Evolutionary conservation across 2,888 invertebrate genomes (phyloP), one percentile per base, ranked within the genome.

Genomic region (Drosophila ustulata): DNA sequence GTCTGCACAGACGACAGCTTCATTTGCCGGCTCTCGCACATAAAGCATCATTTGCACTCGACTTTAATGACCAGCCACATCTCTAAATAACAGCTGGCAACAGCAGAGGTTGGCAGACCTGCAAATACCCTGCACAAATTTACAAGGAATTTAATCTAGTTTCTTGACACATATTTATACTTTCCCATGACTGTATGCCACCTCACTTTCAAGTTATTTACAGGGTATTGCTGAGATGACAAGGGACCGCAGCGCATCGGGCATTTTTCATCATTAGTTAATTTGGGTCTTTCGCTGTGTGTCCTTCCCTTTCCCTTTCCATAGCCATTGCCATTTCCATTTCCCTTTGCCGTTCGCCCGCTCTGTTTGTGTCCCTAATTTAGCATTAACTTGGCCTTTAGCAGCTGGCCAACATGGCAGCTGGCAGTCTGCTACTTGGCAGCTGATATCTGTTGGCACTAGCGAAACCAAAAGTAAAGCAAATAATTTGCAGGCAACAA

Each of bases 211-310:
- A 1, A 1, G 1, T 2, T 5, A 1, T 3, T 4, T 6, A 3
- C 0, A 56, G 63, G 49, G 45, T 28, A 75, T 46, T 2, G 39
- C 2, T 32, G n/a, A 46, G 41, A 41, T 39, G 28, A 57, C 59
- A 62, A 51, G 61, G 39, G 43, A 49, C 52, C 47, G 30, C n/a
- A 53, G 34, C 34, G 23, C 3, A 32, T 41, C 43, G 23, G 41
- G n/a, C 53, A 80, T 78, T 78, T 80, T 75, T 85, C 80, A 74
- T 89, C 80, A 85, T 89, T 89, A 88, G 89, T 82, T 89, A 71
- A 82, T 85, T 84, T 82, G 55, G 52, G 51, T 55, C 56, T 49
- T 49, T 62, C 18, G 8, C 63, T 37, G 18, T 11, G 25, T 18
- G 4, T n/a, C 30, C 18, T 46, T 49, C 26, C 13, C 9, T 37